Evolutionary conservation across 92 coral and sea anemone species (phyloP).

Genomic region (Phenganax marumi): DNA sequence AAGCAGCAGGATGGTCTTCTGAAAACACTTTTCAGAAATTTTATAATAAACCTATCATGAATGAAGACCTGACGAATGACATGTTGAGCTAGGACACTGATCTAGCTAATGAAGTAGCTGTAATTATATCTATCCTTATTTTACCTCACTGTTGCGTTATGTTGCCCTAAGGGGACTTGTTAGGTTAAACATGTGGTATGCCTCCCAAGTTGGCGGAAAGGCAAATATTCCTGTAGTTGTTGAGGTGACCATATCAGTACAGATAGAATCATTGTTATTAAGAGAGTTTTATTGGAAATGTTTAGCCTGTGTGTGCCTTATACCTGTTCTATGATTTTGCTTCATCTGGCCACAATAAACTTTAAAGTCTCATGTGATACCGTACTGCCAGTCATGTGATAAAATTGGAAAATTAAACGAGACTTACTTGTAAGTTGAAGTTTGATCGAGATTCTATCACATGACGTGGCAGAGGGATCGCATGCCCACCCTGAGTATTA

Average conservation of each 20-base stretch:
- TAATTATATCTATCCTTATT: background rate
- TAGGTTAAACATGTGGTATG: too few relatives aligned
- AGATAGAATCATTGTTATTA: background rate
- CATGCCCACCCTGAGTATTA: background rate
- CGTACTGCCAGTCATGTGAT: constrained; percentile 48
- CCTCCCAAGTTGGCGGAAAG: too few relatives aligned
- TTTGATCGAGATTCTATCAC: constrained; percentile 61
- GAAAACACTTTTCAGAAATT: constrained; percentile 31
- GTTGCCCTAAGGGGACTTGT: too few relatives aligned
- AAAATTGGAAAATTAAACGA: constrained; percentile 49
- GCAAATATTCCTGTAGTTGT: too few relatives aligned
- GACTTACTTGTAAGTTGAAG: constrained; percentile 53
- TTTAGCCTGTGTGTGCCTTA: background rate
- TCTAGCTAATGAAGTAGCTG: background rate
- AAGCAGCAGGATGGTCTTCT: constrained; percentile 45
- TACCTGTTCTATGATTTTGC: constrained; percentile 6
- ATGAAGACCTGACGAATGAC: constrained; percentile 8
- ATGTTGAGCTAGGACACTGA: constrained; percentile 8
- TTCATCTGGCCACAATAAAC: constrained; percentile 16
- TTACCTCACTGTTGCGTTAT: too few relatives aligned
- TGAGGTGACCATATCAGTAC: too few relatives aligned
- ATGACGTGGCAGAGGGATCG: constrained; percentile 24
- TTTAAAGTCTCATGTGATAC: constrained; percentile 59
- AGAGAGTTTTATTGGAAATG: background rate
- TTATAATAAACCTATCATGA: constrained; percentile 38